A percentile compares a stretch with the other conserved stretches of the same genome.
phyloP scores from a whole-genome alignment of 2,797 vertebrate species.

The Sternotherus odoratus region DNA sequence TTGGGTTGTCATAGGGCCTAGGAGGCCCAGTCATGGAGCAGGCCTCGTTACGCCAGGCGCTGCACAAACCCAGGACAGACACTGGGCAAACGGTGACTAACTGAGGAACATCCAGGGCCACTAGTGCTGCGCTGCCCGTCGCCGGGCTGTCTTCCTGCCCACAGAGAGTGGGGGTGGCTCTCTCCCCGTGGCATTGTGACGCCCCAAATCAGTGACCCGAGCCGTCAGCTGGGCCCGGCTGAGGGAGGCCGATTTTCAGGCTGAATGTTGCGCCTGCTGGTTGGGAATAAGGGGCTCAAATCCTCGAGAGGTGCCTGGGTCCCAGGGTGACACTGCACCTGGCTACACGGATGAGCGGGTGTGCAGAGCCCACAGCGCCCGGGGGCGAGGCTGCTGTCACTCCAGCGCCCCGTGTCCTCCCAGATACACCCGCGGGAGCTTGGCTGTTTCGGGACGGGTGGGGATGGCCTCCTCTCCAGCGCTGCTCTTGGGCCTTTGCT shows the following conservation, averaged over 20 bases:
- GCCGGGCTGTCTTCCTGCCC: not conserved
- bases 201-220: not conserved
- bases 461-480: not conserved
- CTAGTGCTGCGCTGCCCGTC: not conserved
- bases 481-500: not conserved
- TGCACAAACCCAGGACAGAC: not conserved
- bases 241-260: not conserved
- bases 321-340: not conserved
- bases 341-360: not conserved
- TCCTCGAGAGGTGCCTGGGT: not conserved
- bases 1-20: not conserved
- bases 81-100: not conserved
- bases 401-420: fast-evolving
- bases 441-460: not conserved
- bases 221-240: not conserved
- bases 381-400: too few relatives aligned
- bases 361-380: not conserved
- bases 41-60: not conserved
- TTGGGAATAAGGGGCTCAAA: not conserved
- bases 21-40: not conserved
- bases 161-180: not conserved
- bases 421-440: not conserved
- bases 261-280: fast-evolving
- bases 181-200: too few relatives aligned
- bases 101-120: not conserved